Evolutionary conservation across 2,888 invertebrate species (phyloP), one percentile per base, ranked within the genome.

Genomic region (Polyommatus iphigenia): DNA sequence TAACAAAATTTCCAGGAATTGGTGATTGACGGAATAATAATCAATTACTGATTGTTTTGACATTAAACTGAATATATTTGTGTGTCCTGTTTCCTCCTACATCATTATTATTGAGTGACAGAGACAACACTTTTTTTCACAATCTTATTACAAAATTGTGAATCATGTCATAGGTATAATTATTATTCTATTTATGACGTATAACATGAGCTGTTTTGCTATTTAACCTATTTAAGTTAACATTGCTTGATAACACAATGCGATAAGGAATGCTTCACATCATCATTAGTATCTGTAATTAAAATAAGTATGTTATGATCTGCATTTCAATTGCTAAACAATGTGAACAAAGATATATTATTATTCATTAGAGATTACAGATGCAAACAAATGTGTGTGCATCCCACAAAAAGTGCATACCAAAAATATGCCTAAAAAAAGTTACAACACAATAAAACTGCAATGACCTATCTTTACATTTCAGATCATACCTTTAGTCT

Each of bases 221-320:
- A 67, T 67, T 67, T 67, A 67, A 29, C 59, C 67, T 32, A 32
- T 29, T 67, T 67, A 13, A 13, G 62, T 62, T 62, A 62, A 67
- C 29, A 67, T 67, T 20, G 5, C 20, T 67, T 29, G 67, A 67
- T 67, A 67, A 67, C 29, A 67, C 29, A 29, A 13, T 67, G 29
- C 1, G 67, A 67, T 67, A 67, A 67, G 32, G 6, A 20, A 67
- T 24, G 20, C 29, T 13, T 24, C 10, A 67, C 24, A 24, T 24
- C 10, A 67, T 24, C 13, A 10, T 59, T 20, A 59, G 59, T 24
- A 29, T 67, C 15, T 29, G 29, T 67, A 67, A 67, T 13, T 24
- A 67, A 29, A 67, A 24, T 67, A 67, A 29, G 3, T 24, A 67
- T 24, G 24, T 67, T 67, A 13, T 24, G 4, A 29, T 67, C 24